A percentile compares a stretch with the other conserved stretches of the same genome.
Conservation (phyloP, 1,140 invertebrate species). For the Platyscapa corneri region DNA sequence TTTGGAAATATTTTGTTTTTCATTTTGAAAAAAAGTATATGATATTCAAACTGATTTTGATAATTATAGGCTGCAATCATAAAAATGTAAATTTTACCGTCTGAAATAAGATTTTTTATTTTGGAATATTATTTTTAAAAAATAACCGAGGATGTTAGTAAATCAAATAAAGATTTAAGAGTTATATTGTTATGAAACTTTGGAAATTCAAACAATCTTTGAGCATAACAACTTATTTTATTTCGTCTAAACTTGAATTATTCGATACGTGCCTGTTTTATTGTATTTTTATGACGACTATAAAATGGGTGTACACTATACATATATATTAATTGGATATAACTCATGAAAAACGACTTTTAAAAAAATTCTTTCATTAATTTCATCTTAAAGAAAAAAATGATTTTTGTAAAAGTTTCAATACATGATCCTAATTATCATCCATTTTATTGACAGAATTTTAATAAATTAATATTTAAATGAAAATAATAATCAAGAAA, state of each 20-base stretch:
- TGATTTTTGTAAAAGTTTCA: too few relatives aligned
- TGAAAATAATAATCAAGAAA: too few relatives aligned
- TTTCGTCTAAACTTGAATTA: neutral
- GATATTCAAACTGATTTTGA: too few relatives aligned
- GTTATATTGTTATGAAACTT: neutral
- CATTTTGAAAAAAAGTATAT: too few relatives aligned
- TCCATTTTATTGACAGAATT: too few relatives aligned
- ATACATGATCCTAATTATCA: too few relatives aligned
- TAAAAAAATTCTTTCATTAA: neutral
- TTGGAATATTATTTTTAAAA: neutral
- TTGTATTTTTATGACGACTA: neutral
- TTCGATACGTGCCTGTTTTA: neutral
- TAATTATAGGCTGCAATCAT: too few relatives aligned
- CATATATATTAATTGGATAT: neutral
- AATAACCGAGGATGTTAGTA: neutral
- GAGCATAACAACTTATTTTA: neutral
- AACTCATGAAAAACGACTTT: neutral
- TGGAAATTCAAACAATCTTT: neutral
- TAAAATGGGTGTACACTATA: neutral
- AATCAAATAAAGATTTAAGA: neutral
- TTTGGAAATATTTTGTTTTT: constrained; percentile 1
- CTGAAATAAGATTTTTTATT: neutral
- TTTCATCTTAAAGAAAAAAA: too few relatives aligned
- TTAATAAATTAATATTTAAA: too few relatives aligned
- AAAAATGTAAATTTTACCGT: too few relatives aligned